Evolutionary conservation across 2,888 invertebrate species (phyloP).

Genomic region (Acrocyrtus sp.): DNA sequence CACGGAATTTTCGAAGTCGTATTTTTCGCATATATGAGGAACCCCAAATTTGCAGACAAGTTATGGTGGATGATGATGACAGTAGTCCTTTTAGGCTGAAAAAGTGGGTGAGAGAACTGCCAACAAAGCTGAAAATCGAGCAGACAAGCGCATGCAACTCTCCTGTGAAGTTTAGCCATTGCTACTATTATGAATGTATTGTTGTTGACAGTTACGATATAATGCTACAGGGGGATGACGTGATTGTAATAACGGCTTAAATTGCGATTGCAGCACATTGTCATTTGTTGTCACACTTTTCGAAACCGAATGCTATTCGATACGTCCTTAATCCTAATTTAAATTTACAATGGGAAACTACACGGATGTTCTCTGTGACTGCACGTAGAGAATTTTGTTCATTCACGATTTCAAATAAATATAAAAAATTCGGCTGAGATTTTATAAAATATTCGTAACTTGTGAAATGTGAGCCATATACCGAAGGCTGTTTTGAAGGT

Average conservation of each 20-base stretch:
- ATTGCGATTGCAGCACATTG: background rate
- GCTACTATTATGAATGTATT: background rate
- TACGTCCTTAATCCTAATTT: constrained; percentile 26
- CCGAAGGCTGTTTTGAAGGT: background rate
- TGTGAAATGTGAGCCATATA: background rate
- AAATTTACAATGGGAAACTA: background rate
- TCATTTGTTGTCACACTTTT: constrained; percentile 36
- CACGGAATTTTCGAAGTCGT: too few species aligned
- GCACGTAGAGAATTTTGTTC: background rate
- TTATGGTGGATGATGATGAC: too few species aligned
- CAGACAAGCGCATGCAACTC: background rate
- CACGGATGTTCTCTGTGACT: background rate
- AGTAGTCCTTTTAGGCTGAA: too few species aligned
- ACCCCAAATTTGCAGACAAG: too few species aligned
- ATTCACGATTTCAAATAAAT: background rate
- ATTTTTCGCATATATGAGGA: too few species aligned
- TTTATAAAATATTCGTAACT: background rate
- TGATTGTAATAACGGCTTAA: background rate
- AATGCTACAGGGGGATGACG: background rate
- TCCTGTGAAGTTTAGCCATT: background rate
- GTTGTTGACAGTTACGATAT: background rate
- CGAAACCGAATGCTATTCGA: constrained; percentile 5
- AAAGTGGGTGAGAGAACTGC: background rate
- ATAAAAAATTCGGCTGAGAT: background rate
- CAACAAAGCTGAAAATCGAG: constrained; percentile 1